A percentile compares a stretch with the other conserved stretches of the same genome.
Evolutionary conservation across 2,797 vertebrate species (phyloP).

Genomic region (Jordanella pulchra): DNA sequence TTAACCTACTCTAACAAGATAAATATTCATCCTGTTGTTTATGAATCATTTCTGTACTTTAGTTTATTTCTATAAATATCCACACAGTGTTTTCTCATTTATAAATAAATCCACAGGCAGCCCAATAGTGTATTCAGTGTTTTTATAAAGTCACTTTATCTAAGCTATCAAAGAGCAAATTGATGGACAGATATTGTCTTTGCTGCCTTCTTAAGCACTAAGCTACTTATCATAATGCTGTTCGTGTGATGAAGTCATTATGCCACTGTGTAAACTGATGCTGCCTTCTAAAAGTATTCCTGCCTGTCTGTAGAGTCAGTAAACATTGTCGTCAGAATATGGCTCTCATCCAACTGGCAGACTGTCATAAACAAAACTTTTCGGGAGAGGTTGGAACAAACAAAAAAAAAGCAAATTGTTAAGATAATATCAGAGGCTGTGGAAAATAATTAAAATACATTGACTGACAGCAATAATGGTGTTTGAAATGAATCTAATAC

Average conservation of each 20-base stretch:
- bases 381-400: constrained; percentile 33
- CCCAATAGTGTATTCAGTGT: constrained; percentile 5
- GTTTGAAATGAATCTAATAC: background rate
- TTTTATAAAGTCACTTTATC: constrained; percentile 23
- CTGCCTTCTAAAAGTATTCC: constrained; percentile 58
- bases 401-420: background rate
- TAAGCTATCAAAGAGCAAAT: background rate
- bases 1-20: background rate
- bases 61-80: background rate
- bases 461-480: background rate
- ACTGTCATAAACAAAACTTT: constrained; percentile 42
- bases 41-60: background rate
- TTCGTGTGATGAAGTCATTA: constrained; percentile 51
- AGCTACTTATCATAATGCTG: constrained; percentile 28
- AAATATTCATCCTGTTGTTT: background rate
- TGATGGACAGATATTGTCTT: constrained; percentile 29
- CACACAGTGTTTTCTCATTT: background rate
- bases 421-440: background rate
- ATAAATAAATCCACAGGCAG: background rate
- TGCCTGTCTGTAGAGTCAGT: constrained; percentile 63
- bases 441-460: constrained; percentile 12
- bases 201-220: constrained; percentile 16
- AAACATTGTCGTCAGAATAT: constrained; percentile 43
- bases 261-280: constrained; percentile 67
- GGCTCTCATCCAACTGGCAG: constrained; percentile 34